Evolutionary conservation across 1,140 invertebrate species (phyloP), one percentile per base, ranked within the genome.

Genomic region (Drosophila erecta): DNA sequence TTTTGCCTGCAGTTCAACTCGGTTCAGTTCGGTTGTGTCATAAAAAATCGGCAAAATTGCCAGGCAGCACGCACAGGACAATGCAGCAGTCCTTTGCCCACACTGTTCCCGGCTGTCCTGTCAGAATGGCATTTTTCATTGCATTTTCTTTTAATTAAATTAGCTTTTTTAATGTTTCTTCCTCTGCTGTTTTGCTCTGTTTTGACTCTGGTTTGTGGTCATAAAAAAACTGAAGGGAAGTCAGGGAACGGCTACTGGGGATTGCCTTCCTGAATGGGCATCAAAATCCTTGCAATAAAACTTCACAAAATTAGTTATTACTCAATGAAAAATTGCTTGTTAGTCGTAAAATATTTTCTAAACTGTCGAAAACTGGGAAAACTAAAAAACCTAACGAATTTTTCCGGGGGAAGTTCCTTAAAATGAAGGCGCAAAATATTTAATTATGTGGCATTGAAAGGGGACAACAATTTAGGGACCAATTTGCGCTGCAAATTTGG

Each of bases 61-160:
- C 80, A 79, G 62, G 71, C 83, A 59, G 66, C 83, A 87, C 83
- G 81, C 81, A 85, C 74, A 83, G 84, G 65, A 87, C 76, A 84
- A 84, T 84, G 80, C 71, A 66, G 50, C 40, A 10, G 53, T 58
- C 20, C 35, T 53, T 53, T 40, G n/a, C 17, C 10, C 65, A n/a
- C 33, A n/a, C 41, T 35, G 41, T 24, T 6, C 8, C 6, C 5
- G 10, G 71, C 35, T 50, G 51, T 43, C 37, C 66, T 24, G 62
- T 40, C 67, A 46, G 58, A 87, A 89, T 87, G 79, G 76, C 72
- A 75, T 74, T 87, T 87, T 87, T 87, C 76, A 87, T 87, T 89
- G 84, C 84, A 80, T 89, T 89, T 87, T 87, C 84, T 84, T 87
- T 87, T 87, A 87, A 87, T 87, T 87, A 89, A 87, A 87, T 87